Evolutionary conservation across 2,797 vertebrate genomes (phyloP), one percentile per base, ranked within the genome.

Genomic region (Xiphorhynchus erythropygius): DNA sequence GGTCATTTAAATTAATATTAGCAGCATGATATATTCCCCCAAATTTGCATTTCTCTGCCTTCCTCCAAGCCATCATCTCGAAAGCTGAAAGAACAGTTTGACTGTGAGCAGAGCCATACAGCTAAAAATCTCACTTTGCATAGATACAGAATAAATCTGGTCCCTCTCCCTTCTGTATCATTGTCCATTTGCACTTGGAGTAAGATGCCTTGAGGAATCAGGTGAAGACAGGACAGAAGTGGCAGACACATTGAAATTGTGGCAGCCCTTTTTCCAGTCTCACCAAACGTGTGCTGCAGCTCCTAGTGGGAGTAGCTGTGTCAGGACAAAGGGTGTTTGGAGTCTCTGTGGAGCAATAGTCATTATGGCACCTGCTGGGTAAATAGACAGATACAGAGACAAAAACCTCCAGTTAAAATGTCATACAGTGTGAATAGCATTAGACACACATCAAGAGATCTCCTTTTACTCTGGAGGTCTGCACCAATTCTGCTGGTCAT

Each of bases 271-370:
- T 65, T 53, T 33, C 73, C 41, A 86, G 1, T 14, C 44, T 78
- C 64, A 32, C 13, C 1, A 1, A 17, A 7, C 0, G 7, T 0
- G 1, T 27, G 16, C 18, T 60, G 60, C 68, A 68, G 25, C 23
- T 41, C 44, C 35, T 39, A 16, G 11, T 3, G 32, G 53, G 33
- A 77, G 12, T 4, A 63, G 46, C 41, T 49, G 35, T 69, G 39
- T 42, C 67, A 63, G 89, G 52, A 28, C 47, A 27, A 18, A 19
- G 64, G 50, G 18, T 73, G 44, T 69, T 21, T 55, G 21, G 35
- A 44, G 10, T 24, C 23, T 23, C 6, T 37, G 30, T 53, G 50
- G 15, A 39, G 21, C 63, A 62, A 3, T 12, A 59, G 22, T 57
- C 46, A 32, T 41, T 63, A 41, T 7, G 24, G 56, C 42, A 83